Evolutionary conservation across 2,888 invertebrate genomes (phyloP).

Genomic region (Athalia cordata): DNA sequence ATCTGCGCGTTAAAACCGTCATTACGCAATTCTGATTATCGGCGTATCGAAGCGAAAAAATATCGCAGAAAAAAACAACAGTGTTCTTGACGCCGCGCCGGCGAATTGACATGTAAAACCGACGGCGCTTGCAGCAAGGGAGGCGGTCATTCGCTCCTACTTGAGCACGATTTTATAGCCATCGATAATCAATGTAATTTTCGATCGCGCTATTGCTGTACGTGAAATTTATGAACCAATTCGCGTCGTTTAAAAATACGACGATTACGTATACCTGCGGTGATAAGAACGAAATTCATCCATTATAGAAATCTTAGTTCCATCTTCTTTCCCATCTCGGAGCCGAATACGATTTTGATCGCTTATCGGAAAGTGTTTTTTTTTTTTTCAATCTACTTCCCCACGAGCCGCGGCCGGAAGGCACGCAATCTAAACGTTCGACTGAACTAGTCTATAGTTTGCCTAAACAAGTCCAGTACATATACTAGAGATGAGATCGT

Average conservation of each 20-base stretch:
- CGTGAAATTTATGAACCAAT: neutral
- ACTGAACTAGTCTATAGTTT: too few relatives aligned
- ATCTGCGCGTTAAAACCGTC: conserved; percentile 20
- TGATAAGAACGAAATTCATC: neutral
- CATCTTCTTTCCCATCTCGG: neutral
- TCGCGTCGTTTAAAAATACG: neutral
- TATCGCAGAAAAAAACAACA: neutral
- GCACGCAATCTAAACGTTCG: neutral
- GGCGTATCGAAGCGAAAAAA: neutral
- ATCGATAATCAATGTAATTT: conserved; percentile 10
- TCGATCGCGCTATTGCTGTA: neutral
- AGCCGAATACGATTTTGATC: conserved; percentile 3
- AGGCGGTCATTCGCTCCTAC: neutral
- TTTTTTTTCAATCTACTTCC: conserved; percentile 12
- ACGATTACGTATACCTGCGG: too few relatives aligned
- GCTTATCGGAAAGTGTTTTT: conserved; percentile 30
- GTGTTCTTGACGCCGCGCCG: neutral
- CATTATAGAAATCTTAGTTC: neutral
- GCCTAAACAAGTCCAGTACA: neutral
- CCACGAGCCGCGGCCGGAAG: neutral
- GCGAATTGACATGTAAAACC: conserved; percentile 24
- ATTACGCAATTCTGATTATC: conserved; percentile 26
- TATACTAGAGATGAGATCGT: conserved; percentile 24
- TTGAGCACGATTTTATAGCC: conserved; percentile 15
- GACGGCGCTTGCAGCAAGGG: neutral